Percentiles rank a stretch among this genome's conserved stretches.
phyloP scores from a whole-genome alignment of 2,888 invertebrate species.

The Leptinotarsa haldemani region DNA sequence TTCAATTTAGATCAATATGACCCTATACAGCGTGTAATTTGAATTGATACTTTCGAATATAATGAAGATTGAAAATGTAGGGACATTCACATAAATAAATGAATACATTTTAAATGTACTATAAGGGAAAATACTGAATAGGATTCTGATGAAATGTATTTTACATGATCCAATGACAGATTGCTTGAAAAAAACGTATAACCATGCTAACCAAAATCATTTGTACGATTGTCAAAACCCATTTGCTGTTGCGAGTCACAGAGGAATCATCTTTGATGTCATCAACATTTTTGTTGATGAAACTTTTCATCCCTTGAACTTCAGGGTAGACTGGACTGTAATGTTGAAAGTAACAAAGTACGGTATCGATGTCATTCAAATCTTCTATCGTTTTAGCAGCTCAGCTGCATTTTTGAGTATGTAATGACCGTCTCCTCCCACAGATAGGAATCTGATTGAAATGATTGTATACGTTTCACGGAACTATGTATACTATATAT shows the following conservation, averaged over 20 bases:
- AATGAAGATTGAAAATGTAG: too few relatives aligned
- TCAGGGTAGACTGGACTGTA: constrained; percentile 74
- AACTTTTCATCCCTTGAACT: constrained; percentile 72
- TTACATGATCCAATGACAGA: too few relatives aligned
- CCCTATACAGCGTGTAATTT: too few relatives aligned
- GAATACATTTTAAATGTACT: too few relatives aligned
- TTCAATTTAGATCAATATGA: too few relatives aligned
- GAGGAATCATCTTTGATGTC: neutral
- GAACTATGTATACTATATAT: too few relatives aligned
- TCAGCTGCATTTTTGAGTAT: constrained; percentile 61
- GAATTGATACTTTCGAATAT: too few relatives aligned
- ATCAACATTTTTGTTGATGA: constrained; percentile 36
- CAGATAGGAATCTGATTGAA: constrained; percentile 73
- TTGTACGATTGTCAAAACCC: neutral
- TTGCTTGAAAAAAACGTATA: neutral
- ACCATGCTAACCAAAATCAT: neutral
- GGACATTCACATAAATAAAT: too few relatives aligned
- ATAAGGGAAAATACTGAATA: too few relatives aligned
- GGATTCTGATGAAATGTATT: too few relatives aligned
- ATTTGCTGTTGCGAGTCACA: neutral
- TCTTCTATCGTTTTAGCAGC: constrained; percentile 64
- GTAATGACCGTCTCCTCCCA: constrained; percentile 81
- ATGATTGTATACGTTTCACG: constrained; percentile 76
- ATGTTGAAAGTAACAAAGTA: constrained; percentile 70
- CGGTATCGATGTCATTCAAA: constrained; percentile 68